Conservation (phyloP, 2,888 invertebrate genomes). For the Hesperia comma region DNA sequence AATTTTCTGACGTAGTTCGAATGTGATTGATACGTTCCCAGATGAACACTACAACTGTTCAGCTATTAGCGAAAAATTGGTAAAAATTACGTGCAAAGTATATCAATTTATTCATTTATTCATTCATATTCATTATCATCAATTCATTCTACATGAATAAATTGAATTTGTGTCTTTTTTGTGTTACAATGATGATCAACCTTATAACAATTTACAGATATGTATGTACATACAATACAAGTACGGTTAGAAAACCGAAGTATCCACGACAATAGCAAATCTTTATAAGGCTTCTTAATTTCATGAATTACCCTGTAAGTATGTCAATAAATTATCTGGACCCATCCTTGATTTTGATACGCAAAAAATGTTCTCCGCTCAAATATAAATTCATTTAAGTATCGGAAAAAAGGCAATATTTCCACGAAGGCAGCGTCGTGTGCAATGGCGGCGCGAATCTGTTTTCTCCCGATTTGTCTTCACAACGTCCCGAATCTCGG, state of each 20-base stretch:
- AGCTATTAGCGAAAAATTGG: not conserved
- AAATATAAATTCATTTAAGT: constrained; percentile 24
- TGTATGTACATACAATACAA: too few species aligned
- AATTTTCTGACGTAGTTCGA: constrained; percentile 24
- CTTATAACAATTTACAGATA: too few species aligned
- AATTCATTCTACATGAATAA: too few species aligned
- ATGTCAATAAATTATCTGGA: too few species aligned
- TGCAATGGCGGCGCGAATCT: constrained; percentile 76
- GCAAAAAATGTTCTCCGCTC: not conserved
- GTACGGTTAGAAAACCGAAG: too few species aligned
- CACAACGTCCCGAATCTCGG: constrained; percentile 74
- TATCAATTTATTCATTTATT: too few species aligned
- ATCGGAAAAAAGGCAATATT: constrained; percentile 54
- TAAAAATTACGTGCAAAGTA: too few species aligned
- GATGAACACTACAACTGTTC: not conserved
- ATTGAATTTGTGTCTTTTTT: not conserved
- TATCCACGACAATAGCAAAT: too few species aligned
- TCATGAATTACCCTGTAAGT: too few species aligned
- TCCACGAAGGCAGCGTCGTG: constrained; percentile 53
- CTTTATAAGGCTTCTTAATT: too few species aligned
- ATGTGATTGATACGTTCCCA: constrained; percentile 11
- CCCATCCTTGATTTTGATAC: not conserved
- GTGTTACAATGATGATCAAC: not conserved
- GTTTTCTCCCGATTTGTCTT: constrained; percentile 82
- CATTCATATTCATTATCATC: too few species aligned